A percentile compares a stretch with the other conserved stretches of the same genome.
These are phyloP conservation scores for Mizuhopecten yessoensis DNA, from an alignment of 1,140 invertebrate species.

Conservation along the genomic window DNA sequence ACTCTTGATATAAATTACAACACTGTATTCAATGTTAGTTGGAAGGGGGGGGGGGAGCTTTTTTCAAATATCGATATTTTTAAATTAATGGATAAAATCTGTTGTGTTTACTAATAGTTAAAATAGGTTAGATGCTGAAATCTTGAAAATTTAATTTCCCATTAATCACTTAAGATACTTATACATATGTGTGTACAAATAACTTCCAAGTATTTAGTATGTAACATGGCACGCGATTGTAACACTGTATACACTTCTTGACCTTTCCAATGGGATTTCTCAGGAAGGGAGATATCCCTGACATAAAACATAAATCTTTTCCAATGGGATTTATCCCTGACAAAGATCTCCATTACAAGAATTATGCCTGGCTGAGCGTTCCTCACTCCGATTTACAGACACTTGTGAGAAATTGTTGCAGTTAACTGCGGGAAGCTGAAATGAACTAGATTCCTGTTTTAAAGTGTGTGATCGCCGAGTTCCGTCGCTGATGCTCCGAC, in stretches of 20 bases:
- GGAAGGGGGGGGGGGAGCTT: no score
- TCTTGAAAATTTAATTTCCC: no score
- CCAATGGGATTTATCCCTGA: background rate
- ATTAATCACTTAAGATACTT: no score
- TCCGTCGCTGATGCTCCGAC: background rate
- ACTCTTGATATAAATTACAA: no score
- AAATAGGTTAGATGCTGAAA: no score
- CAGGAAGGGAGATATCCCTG: background rate
- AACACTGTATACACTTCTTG: no score
- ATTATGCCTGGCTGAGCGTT: background rate
- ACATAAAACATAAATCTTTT: background rate
- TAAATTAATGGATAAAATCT: no score
- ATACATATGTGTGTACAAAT: no score
- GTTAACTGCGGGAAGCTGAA: slow-evolving; percentile 23
- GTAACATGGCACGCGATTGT: no score
- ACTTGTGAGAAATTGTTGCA: background rate
- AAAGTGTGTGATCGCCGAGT: background rate
- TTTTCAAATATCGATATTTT: no score
- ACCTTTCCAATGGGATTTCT: background rate
- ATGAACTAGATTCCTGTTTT: slow-evolving; percentile 26
- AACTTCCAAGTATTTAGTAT: no score
- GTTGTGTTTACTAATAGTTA: no score
- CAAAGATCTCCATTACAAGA: slow-evolving; percentile 27
- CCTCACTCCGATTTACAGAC: background rate
- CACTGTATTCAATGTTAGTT: background rate